Evolutionary conservation across 2,888 invertebrate genomes (phyloP), one percentile per base, ranked within the genome.

Genomic region (Aquatica leii): DNA sequence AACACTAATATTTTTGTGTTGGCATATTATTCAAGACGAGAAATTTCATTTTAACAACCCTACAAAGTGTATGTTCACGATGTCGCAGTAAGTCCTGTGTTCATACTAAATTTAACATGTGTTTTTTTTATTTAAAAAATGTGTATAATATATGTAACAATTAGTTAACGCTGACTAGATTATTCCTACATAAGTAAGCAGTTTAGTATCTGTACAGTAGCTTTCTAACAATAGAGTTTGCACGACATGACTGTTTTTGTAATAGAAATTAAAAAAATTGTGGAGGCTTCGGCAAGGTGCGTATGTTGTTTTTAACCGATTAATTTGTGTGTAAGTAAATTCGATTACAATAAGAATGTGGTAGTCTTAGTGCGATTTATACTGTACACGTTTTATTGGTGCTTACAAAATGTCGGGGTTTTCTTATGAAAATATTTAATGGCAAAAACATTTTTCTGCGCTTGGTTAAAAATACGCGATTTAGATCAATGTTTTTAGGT

Each of bases 81-180:
- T 81, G 80, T 74, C 81, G 82, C 79, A 81, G 82, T 82, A 82
- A 82, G 82, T 82, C 70, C 12, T 59, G 63, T 63, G 64, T 64
- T 64, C 51, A 54, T 31, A 59, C 59, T 53, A 48, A 49, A 46
- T 9, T 40, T 48, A 53, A 50, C 52, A 34, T 34, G 53, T 59
- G 40, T 35, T 9, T 15, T 49, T 49, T 49, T 31, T 49, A 18
- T 46, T 12, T 46, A 18, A 46, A 17, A 11, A 20, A 18, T 46
- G 18, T 18, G 11, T 18, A 17, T 43, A 46, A 46, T 46, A n/a
- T n/a, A n/a, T n/a, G 15, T 18, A 46, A 17, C 15, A 17, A n/a
- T 20, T 46, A 46, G 46, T 18, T 46, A 17, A 46, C n/a, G 46
- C 46, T 46, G 46, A 20, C 18, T 59, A 53, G 35, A 18, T n/a